Evolutionary conservation across 2,888 invertebrate species (phyloP).

Genomic region (Aphidoletes aphidimyza): DNA sequence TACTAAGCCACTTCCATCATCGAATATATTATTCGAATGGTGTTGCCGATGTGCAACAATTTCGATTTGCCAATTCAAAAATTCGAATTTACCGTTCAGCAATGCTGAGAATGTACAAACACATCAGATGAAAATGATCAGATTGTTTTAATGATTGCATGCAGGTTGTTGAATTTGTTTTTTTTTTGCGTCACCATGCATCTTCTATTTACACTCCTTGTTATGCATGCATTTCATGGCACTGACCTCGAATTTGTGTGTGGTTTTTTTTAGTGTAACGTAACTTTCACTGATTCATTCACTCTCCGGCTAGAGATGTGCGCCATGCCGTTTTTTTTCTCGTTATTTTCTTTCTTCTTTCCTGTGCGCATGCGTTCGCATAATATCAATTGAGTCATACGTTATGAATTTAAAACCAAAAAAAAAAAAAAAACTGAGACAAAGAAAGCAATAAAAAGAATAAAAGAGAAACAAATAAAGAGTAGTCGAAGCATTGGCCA

Average conservation of each 20-base stretch:
- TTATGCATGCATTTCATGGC: slow-evolving; percentile 37
- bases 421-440: too few species aligned
- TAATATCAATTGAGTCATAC: slow-evolving; percentile 16
- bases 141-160: slow-evolving; percentile 18
- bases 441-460: neutral
- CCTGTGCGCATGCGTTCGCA: slow-evolving; percentile 12
- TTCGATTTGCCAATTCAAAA: too few species aligned
- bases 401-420: neutral
- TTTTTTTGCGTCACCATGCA: neutral
- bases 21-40: neutral
- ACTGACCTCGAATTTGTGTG: slow-evolving; percentile 35
- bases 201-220: slow-evolving; percentile 3
- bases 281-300: slow-evolving; percentile 52
- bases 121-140: neutral
- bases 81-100: neutral
- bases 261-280: slow-evolving; percentile 10
- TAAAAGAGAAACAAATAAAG: too few species aligned
- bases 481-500: neutral
- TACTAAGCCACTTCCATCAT: neutral
- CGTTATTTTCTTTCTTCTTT: too few species aligned
- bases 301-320: neutral
- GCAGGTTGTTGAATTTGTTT: neutral
- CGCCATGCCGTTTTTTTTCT: neutral
- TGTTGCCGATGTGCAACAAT: too few species aligned
- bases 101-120: neutral